Evolutionary conservation across 2,113 vertebrate genomes (phyloP), one percentile per base, ranked within the genome.

Genomic region (Sigmodon hispidus): DNA sequence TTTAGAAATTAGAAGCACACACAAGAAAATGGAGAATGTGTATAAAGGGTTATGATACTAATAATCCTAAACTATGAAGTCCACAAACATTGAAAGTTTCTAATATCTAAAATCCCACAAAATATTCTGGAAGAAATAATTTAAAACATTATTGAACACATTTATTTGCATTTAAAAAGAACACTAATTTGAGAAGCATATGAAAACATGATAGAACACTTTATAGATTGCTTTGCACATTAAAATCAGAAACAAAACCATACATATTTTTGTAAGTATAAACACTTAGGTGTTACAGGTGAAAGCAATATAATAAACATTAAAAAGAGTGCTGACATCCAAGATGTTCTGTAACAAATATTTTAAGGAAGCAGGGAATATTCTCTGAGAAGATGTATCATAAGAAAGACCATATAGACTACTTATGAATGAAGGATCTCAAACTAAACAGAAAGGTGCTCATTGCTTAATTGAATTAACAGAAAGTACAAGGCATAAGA

Each of bases 301-400:
- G 31, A 85, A 85, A 65, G 29, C 17, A 85, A 85, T 86, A 86
- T 86, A 67, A 86, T 86, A 86, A 86, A 67, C 43, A 86, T 50
- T 92, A 63, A 96, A 94, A 89, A 89, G 48, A 87, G 88, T 63
- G 43, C 48, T 69, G 75, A 59, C 92, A 63, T 96, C 40, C 43
- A 95, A 2, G 2, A 69, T 75, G 70, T 61, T 87, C 31, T 73
- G 57, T 72, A 94, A 95, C 43, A 43, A 92, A 65, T 70, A 24
- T 92, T 95, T 94, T 95, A 89, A 89, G 79, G 61, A 94, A 79
- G 86, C 3, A 86, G 80, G 65, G 26, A 75, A 87, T 76, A 67
- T 63, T 26, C 61, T 81, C 92, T 86, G 70, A 96, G 73, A 93
- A 77, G 31, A 77, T 84, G 89, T 96, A 87, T 93, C n/a, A 63